Base-by-base conservation (phyloP, 2,113 vertebrate species). In the Notiomystis cincta region DNA sequence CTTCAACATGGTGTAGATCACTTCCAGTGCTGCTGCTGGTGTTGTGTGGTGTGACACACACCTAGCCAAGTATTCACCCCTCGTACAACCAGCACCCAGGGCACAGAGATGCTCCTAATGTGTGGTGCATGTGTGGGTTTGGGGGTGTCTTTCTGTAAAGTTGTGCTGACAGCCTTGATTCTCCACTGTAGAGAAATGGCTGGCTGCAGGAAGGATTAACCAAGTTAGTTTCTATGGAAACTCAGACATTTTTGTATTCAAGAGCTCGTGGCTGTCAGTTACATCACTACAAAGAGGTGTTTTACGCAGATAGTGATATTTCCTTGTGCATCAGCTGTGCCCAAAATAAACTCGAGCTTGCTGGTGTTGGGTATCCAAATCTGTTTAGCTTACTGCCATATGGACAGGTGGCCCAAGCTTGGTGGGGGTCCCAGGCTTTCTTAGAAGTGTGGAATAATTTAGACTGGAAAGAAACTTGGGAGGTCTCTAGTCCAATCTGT, bases 141-240 rank as follows among this genome's bases (percentile, higher is more conserved):
- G 22, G 25, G 2, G n/a, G 9, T 51, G 44, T 10, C 28, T 80
- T 76, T 58, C 11, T 9, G 50, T 47, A 44, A n/a, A n/a, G 75
- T 84, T 87, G 37, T 87, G 82, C 82, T 92, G 75, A 78, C 44
- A 89, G 69, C 80, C 57, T 77, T 31, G n/a, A 64, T 62, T 81
- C 65, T 82, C 33, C 60, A 14, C 56, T 66, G 61, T 31, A 71
- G 38, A 87, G 64, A 93, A 95, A 78, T 71, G 70, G 42, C 66
- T 92, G 81, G 65, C 38, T 84, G 79, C 38, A 92, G 64, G 38
- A 76, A 93, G 79, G 80, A 94, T 90, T 87, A 95, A 62, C 40
- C 25, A 82, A 89, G 65, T 89, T 57, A 67, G 94, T 97, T 97
- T 89, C 96, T 87, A 97, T 96, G 89, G 94, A 89, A 96, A 96